Evolutionary conservation across 2,797 vertebrate genomes (phyloP).

Genomic region (Squalus acanthias): DNA sequence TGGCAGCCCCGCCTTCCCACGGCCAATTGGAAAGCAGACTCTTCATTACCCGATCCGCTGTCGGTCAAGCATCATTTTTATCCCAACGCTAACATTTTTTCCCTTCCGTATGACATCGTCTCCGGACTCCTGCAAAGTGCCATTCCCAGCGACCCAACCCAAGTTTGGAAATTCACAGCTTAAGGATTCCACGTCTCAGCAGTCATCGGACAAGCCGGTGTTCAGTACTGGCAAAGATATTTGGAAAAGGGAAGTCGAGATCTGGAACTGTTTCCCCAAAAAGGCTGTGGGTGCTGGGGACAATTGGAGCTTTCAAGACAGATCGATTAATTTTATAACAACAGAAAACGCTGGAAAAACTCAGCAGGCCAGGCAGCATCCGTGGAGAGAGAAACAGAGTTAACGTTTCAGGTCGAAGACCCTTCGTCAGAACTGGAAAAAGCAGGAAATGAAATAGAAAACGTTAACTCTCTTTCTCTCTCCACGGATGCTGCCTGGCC

Average conservation of each 20-base stretch:
- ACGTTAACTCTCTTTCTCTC: too few relatives aligned
- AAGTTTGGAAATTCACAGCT: not conserved
- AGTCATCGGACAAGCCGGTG: not conserved
- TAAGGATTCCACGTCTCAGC: not conserved
- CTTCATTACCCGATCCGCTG: not conserved
- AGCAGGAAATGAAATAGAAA: too few relatives aligned
- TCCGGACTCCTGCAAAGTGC: not conserved
- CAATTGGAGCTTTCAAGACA: not conserved
- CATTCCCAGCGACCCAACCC: not conserved
- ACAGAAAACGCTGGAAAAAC: too few relatives aligned
- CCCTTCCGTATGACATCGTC: not conserved
- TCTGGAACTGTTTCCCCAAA: not conserved
- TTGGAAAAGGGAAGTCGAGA: not conserved
- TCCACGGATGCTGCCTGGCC: too few relatives aligned
- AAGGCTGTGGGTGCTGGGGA: not conserved
- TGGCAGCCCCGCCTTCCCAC: not conserved
- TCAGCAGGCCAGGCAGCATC: too few relatives aligned
- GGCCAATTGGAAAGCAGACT: not conserved
- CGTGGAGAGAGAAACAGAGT: not conserved
- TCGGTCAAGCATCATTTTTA: not conserved
- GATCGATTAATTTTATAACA: too few relatives aligned
- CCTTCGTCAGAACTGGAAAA: too few relatives aligned
- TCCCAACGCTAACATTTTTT: not conserved
- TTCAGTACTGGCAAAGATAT: not conserved
- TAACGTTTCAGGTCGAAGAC: too few relatives aligned